Evolutionary conservation across 2,888 invertebrate species (phyloP).

Genomic region (Drosophila austrosaltans): DNA sequence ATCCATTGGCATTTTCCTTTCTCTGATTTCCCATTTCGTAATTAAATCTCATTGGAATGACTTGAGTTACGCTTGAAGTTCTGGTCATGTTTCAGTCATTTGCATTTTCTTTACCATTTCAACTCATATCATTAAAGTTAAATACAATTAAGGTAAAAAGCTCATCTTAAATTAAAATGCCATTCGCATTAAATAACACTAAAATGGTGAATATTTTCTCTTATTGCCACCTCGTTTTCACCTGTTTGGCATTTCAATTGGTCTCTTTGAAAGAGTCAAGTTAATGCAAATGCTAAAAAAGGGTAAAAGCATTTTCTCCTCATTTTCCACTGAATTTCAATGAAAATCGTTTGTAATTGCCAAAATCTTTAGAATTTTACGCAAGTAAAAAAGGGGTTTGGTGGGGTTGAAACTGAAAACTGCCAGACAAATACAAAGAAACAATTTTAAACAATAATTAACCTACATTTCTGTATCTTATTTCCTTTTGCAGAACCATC

Average conservation of each 20-base stretch:
- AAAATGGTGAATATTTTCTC: constrained; percentile 22
- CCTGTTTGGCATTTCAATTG: constrained; percentile 29
- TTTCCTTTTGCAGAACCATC: constrained; percentile 90
- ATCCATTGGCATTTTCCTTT: neutral
- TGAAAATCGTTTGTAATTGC: constrained; percentile 42
- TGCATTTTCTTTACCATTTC: neutral
- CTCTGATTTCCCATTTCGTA: neutral
- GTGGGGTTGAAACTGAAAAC: neutral
- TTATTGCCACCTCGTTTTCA: constrained; percentile 16
- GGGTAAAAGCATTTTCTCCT: neutral
- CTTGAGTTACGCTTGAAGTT: neutral
- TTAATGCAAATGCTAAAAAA: neutral
- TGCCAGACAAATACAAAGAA: neutral
- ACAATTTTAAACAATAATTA: constrained; percentile 3
- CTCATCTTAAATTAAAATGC: constrained; percentile 13
- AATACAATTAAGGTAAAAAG: constrained; percentile 17
- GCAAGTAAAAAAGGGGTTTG: neutral
- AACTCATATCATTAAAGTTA: neutral
- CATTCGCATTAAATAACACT: constrained; percentile 36
- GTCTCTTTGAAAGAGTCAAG: constrained; percentile 25
- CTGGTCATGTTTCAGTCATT: neutral
- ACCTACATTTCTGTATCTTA: neutral
- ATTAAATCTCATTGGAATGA: neutral
- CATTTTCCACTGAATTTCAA: constrained; percentile 29
- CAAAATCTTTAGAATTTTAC: neutral